These are phyloP conservation scores for Himalopsyche kuldschensis DNA, from an alignment of 2,888 invertebrate species.

Conservation along the genomic window DNA sequence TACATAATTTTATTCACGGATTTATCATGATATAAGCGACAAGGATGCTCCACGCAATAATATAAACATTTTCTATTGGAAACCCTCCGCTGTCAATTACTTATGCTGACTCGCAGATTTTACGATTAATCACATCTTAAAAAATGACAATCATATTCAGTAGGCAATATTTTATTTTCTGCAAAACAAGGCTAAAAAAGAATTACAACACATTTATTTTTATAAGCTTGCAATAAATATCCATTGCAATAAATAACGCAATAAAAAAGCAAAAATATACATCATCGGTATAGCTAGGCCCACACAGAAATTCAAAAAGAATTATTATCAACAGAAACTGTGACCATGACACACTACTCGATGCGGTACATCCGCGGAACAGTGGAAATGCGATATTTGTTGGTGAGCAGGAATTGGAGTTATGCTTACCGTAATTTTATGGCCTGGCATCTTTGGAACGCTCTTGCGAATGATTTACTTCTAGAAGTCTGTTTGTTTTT, in stretches of 20 bases:
- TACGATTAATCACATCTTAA: too few species aligned
- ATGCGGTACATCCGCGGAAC: background rate
- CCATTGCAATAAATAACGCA: background rate
- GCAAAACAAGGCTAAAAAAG: background rate
- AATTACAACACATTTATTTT: background rate
- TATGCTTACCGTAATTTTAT: constrained; percentile 27
- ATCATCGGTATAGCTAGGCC: background rate
- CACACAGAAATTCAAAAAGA: background rate
- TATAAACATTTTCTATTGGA: too few species aligned
- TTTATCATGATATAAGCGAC: too few species aligned
- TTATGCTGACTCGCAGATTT: too few species aligned
- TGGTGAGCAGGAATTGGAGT: constrained; percentile 10
- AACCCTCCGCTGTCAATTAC: too few species aligned
- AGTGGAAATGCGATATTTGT: background rate
- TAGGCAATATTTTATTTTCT: background rate
- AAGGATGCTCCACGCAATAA: too few species aligned
- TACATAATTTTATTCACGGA: too few species aligned
- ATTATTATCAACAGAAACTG: background rate
- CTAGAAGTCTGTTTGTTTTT: constrained; percentile 22
- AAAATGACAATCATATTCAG: background rate
- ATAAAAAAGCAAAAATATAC: background rate
- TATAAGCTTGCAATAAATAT: background rate
- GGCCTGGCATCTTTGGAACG: constrained; percentile 18
- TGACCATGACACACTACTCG: background rate
- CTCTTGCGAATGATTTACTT: constrained; percentile 25